These are phyloP conservation scores for Sarcophaga subvicina DNA, from an alignment of 2,888 invertebrate species.

Conservation along the genomic window DNA sequence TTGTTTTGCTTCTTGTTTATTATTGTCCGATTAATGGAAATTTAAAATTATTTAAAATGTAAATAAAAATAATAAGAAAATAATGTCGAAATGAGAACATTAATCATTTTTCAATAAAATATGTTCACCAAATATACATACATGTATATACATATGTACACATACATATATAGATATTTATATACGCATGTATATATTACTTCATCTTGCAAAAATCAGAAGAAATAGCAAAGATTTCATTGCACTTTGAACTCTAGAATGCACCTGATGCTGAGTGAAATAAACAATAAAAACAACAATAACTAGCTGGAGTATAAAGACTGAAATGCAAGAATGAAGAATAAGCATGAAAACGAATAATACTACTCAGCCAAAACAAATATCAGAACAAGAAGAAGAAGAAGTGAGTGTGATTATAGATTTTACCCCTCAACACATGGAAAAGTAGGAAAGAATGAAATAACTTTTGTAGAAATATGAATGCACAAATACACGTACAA, in stretches of 20 bases:
- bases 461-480: too few relatives aligned
- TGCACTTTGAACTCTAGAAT: conserved; percentile 64
- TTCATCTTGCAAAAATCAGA: neutral
- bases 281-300: conserved; percentile 20
- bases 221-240: conserved; percentile 38
- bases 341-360: conserved; percentile 30
- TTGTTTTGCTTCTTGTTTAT: too few relatives aligned
- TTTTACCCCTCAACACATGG: conserved; percentile 16
- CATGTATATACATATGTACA: too few relatives aligned
- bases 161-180: neutral
- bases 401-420: conserved; percentile 31
- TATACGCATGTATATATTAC: neutral
- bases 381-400: conserved; percentile 18
- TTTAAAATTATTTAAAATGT: too few relatives aligned
- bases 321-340: neutral
- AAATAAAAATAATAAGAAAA: neutral
- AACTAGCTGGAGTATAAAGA: too few relatives aligned
- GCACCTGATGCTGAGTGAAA: conserved; percentile 50
- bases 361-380: conserved; percentile 43
- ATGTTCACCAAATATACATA: too few relatives aligned
- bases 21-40: too few relatives aligned
- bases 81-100: neutral
- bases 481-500: too few relatives aligned
- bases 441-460: too few relatives aligned
- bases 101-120: conserved; percentile 1